Conservation (phyloP, 2,797 vertebrate genomes). For the Poecilia gillii region DNA sequence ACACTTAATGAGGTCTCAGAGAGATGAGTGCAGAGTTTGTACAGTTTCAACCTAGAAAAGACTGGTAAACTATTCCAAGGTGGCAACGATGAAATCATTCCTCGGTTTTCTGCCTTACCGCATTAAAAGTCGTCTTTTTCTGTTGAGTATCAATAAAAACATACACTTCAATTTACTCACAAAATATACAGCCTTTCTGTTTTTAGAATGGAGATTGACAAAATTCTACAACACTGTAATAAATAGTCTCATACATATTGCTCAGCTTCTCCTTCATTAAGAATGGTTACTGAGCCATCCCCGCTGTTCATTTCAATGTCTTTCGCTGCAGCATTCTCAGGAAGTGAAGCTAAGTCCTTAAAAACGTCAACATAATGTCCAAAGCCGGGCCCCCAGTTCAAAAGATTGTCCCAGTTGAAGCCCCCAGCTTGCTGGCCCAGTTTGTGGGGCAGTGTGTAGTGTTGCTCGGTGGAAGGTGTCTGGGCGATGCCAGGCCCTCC, state of each 20-base stretch:
- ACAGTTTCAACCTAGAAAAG: constrained; percentile 43
- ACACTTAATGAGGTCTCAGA: constrained; percentile 47
- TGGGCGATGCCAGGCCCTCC: constrained; percentile 85
- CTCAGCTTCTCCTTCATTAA: constrained; percentile 93
- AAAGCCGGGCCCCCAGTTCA: constrained; percentile 98
- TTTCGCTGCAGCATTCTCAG: constrained; percentile 86
- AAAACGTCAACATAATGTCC: constrained; percentile 98
- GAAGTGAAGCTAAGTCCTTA: constrained; percentile 95
- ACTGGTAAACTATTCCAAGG: constrained; percentile 70
- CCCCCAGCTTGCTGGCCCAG: constrained; percentile 87
- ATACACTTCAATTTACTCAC: constrained; percentile 65
- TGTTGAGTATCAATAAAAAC: constrained; percentile 64
- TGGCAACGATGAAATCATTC: constrained; percentile 52
- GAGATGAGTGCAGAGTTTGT: constrained; percentile 44
- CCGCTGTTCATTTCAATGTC: constrained; percentile 88
- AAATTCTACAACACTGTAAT: constrained; percentile 74
- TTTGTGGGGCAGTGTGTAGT: constrained; percentile 87
- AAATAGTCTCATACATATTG: constrained; percentile 92
- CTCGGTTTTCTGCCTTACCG: constrained; percentile 82
- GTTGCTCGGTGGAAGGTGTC: constrained; percentile 72
- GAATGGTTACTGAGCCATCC: constrained; percentile 84
- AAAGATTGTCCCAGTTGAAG: constrained; percentile 98
- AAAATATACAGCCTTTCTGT: constrained; percentile 68
- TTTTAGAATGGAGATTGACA: constrained; percentile 60
- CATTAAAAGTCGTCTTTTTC: constrained; percentile 83